Conservation (phyloP, 23 tunicate species). For the Styela plicata region DNA sequence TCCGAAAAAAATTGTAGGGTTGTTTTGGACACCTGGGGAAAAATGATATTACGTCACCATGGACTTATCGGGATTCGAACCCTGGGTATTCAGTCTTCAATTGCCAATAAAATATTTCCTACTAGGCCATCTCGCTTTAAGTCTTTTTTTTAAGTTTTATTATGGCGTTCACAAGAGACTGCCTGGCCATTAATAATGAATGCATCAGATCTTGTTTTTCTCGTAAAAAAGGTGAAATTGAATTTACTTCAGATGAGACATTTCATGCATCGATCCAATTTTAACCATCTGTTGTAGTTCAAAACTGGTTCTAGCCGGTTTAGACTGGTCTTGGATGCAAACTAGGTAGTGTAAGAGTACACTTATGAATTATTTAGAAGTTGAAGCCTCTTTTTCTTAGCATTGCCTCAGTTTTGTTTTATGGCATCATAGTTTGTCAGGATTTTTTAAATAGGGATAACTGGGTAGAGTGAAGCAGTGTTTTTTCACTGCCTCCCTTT, state of each 20-base stretch:
- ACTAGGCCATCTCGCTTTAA: no score
- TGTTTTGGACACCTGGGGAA: no score
- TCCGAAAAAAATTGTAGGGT: no score
- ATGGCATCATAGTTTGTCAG: no score
- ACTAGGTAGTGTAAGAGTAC: background rate
- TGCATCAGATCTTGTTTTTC: background rate
- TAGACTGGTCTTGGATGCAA: background rate
- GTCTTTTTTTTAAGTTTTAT: background rate
- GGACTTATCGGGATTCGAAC: no score
- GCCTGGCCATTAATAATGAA: background rate
- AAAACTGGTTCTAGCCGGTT: background rate
- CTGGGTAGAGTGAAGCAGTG: no score
- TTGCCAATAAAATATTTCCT: no score
- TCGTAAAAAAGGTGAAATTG: background rate
- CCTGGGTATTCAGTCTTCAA: no score
- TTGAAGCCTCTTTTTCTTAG: background rate
- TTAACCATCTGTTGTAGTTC: background rate
- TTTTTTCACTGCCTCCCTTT: no score
- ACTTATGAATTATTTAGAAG: background rate
- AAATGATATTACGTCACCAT: no score
- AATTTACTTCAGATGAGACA: background rate
- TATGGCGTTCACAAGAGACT: background rate
- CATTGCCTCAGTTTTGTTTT: no score
- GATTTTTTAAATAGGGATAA: no score
- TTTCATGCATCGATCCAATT: background rate